Conservation (phyloP, 2,888 invertebrate genomes). For the Lymantria monacha region DNA sequence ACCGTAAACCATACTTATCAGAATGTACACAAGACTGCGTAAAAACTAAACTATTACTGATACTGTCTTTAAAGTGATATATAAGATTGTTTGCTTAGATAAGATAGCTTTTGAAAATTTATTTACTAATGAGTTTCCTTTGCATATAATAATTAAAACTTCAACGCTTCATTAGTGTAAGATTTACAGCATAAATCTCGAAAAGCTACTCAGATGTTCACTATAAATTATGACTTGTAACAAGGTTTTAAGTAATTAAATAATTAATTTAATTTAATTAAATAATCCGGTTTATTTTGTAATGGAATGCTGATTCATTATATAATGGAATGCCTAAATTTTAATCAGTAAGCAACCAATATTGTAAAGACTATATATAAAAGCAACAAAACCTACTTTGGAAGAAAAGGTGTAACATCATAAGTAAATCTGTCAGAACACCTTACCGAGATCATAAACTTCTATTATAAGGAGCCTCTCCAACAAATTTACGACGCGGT, state of each 20-base stretch:
- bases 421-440: slow-evolving; percentile 23
- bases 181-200: not conserved
- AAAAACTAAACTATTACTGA: slow-evolving; percentile 39
- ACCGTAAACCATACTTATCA: slow-evolving; percentile 70
- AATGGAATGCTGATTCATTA: no score
- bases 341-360: no score
- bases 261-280: no score
- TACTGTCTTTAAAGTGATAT: slow-evolving; percentile 12
- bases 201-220: not conserved
- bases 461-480: slow-evolving; percentile 67
- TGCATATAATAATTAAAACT: not conserved
- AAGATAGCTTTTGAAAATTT: slow-evolving; percentile 4
- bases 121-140: not conserved
- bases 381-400: not conserved
- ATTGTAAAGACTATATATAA: not conserved
- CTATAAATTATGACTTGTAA: not conserved
- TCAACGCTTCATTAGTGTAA: not conserved
- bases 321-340: no score
- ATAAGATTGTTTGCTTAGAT: slow-evolving; percentile 4
- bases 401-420: slow-evolving; percentile 10
- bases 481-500: slow-evolving; percentile 67
- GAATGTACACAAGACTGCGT: slow-evolving; percentile 55
- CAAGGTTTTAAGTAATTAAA: no score
- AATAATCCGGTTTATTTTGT: no score
- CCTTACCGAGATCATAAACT: slow-evolving; percentile 57